A percentile compares a stretch with the other conserved stretches of the same genome.
Conservation (phyloP, 2,888 invertebrate species). For the Chloromyia formosa region DNA sequence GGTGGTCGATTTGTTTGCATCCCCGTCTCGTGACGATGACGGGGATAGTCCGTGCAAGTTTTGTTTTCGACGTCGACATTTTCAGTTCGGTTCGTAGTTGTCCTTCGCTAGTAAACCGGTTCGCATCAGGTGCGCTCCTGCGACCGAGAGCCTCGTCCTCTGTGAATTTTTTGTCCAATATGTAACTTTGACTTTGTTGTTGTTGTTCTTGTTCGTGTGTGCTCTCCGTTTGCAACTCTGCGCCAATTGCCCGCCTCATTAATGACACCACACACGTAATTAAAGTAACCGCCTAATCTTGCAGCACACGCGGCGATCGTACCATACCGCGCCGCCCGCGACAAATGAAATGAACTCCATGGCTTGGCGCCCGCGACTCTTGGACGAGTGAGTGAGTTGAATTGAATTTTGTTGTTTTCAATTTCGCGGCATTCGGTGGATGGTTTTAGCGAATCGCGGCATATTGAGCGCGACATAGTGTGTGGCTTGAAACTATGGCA, state of each 20-base stretch:
- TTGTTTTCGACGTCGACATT: constrained; percentile 33
- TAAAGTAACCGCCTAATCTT: constrained; percentile 27
- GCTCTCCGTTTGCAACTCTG: too few relatives aligned
- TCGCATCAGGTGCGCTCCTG: constrained; percentile 45
- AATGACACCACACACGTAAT: constrained; percentile 20
- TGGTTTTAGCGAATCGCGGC: too few relatives aligned
- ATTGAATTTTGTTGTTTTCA: too few relatives aligned
- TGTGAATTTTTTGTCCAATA: background rate
- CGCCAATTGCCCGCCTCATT: too few relatives aligned
- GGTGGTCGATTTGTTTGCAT: constrained; percentile 13
- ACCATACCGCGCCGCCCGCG: background rate
- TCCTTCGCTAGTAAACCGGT: constrained; percentile 48
- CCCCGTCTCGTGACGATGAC: constrained; percentile 28
- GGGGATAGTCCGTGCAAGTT: constrained; percentile 31
- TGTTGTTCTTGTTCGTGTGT: background rate
- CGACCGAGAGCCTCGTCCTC: too few relatives aligned
- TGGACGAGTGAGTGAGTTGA: too few relatives aligned
- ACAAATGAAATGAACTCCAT: background rate
- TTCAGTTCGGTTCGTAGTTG: constrained; percentile 42
- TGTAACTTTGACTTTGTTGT: constrained; percentile 4
- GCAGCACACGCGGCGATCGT: background rate
- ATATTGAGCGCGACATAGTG: too few relatives aligned
- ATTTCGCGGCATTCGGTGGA: too few relatives aligned
- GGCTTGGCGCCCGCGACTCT: too few relatives aligned
- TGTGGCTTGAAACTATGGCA: too few relatives aligned